These are phyloP conservation scores for Melanostoma mellinum DNA, from an alignment of 2,888 invertebrate species.

Conservation along the genomic window DNA sequence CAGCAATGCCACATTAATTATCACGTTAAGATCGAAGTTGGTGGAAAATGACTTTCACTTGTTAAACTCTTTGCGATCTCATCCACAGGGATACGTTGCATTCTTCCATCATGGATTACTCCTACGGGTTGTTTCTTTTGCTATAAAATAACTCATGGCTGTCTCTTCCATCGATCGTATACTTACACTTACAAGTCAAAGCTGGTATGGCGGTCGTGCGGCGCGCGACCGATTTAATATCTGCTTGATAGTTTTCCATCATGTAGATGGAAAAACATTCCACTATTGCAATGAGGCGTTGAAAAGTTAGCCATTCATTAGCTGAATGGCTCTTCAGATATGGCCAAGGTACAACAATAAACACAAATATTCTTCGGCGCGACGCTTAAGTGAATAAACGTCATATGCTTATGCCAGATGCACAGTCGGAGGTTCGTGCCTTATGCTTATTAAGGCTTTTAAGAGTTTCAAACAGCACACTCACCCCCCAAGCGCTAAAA, in stretches of 20 bases:
- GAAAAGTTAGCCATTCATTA: conserved; percentile 21
- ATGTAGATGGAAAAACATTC: conserved; percentile 35
- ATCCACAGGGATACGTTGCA: conserved; percentile 31
- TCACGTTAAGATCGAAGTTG: conserved; percentile 51
- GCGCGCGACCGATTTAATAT: conserved; percentile 34
- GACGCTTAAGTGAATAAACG: conserved; percentile 5
- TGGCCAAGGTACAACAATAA: neutral
- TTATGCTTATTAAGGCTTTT: neutral
- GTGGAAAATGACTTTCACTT: conserved; percentile 64
- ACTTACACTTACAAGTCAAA: neutral
- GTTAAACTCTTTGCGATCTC: conserved; percentile 11
- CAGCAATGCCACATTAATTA: conserved; percentile 65
- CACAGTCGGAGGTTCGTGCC: conserved; percentile 1
- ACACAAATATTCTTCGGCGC: conserved; percentile 6
- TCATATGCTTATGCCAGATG: neutral
- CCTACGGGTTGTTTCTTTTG: conserved; percentile 1
- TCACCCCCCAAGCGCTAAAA: neutral
- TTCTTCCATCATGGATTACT: conserved; percentile 9
- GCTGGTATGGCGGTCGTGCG: neutral
- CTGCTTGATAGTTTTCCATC: conserved; percentile 14
- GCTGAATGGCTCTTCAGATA: neutral
- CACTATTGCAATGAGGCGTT: conserved; percentile 32
- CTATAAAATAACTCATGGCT: conserved; percentile 25
- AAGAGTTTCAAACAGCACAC: neutral
- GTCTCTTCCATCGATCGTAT: conserved; percentile 1